Evolutionary conservation across 1,140 invertebrate species (phyloP).

Genomic region (Gonioctena quinquepunctata): DNA sequence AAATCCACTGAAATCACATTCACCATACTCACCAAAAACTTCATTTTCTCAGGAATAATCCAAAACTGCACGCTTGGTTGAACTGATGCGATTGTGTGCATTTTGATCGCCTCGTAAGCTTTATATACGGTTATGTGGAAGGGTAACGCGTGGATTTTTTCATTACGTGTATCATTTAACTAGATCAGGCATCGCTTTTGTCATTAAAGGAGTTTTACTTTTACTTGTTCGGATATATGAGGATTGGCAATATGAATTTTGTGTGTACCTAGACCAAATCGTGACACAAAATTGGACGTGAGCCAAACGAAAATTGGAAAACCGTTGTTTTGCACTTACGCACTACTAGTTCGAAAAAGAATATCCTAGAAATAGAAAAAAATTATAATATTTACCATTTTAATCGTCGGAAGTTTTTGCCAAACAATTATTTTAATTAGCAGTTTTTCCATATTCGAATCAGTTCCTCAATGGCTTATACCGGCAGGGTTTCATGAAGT

Average conservation of each 20-base stretch:
- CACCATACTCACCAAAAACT: slow-evolving; percentile 14
- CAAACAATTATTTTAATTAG: too few relatives aligned
- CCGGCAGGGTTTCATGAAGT: too few relatives aligned
- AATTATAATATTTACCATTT: too few relatives aligned
- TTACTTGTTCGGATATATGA: neutral
- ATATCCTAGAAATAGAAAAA: too few relatives aligned
- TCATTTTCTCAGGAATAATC: neutral
- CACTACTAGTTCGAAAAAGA: too few relatives aligned
- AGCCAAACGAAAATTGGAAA: too few relatives aligned
- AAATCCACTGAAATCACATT: neutral
- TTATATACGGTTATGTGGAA: slow-evolving; percentile 29
- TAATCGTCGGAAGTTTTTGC: too few relatives aligned
- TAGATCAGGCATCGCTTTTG: slow-evolving; percentile 24
- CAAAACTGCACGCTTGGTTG: slow-evolving; percentile 14
- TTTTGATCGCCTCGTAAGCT: slow-evolving; percentile 10
- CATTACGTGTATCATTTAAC: slow-evolving; percentile 28
- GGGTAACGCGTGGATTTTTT: slow-evolving; percentile 25
- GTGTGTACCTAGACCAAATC: neutral
- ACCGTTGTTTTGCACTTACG: too few relatives aligned
- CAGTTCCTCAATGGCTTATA: too few relatives aligned
- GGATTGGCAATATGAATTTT: neutral
- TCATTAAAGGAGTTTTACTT: slow-evolving; percentile 8
- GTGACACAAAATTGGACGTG: neutral
- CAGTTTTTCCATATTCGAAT: too few relatives aligned
- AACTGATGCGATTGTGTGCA: slow-evolving; percentile 25